phyloP scores from a whole-genome alignment of 2,888 invertebrate species.

The Patella ulyssiponensis region DNA sequence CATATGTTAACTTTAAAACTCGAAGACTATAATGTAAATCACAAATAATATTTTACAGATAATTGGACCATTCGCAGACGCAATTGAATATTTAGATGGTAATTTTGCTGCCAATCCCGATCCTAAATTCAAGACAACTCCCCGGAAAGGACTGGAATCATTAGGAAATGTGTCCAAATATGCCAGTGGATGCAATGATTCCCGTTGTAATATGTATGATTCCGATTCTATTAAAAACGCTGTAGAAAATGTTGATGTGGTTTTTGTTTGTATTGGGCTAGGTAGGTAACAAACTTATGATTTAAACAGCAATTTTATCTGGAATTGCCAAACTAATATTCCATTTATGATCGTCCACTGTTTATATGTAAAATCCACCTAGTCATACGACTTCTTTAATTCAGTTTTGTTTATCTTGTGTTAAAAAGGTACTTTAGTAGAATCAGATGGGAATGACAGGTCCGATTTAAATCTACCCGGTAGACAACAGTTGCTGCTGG shows the following conservation, averaged over 20 bases:
- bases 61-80: conserved; percentile 68
- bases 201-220: conserved; percentile 54
- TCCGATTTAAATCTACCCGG: conserved; percentile 58
- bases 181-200: conserved; percentile 57
- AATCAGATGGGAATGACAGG: conserved; percentile 61
- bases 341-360: too few relatives aligned
- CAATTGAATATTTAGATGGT: conserved; percentile 58
- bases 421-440: conserved; percentile 55
- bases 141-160: conserved; percentile 49
- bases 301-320: too few relatives aligned
- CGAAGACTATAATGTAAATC: too few relatives aligned
- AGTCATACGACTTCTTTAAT: too few relatives aligned
- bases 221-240: conserved; percentile 40
- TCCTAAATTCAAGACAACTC: conserved; percentile 52
- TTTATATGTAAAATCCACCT: too few relatives aligned
- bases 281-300: conserved; percentile 36
- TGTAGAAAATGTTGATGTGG: conserved; percentile 52
- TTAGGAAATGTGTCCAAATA: conserved; percentile 42
- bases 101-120: conserved; percentile 59
- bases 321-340: too few relatives aligned
- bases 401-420: not conserved
- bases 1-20: too few relatives aligned
- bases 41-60: conserved; percentile 46
- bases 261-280: conserved; percentile 65
- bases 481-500: conserved; percentile 55